Conservation (phyloP, 2,113 vertebrate genomes). For the Ceratotherium simum region DNA sequence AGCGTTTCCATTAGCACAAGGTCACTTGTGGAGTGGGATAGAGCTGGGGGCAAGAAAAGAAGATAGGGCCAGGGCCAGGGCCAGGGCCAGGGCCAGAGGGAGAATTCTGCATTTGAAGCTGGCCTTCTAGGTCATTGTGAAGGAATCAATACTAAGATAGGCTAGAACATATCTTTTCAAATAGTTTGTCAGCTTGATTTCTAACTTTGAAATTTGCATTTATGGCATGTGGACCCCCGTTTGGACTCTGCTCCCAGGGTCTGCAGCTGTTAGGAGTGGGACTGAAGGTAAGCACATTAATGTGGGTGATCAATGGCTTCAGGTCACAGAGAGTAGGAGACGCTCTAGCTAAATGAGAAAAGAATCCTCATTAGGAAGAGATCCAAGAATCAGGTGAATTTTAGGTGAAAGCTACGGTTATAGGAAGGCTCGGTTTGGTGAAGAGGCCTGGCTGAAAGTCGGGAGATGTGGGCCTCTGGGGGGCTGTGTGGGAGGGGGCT, state of each 20-base stretch:
- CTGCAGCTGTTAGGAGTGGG: conserved; percentile 38
- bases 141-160: not conserved
- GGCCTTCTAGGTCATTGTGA: not conserved
- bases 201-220: not conserved
- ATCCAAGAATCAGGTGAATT: not conserved
- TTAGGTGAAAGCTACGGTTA: not conserved
- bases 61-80: not conserved
- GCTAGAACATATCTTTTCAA: not conserved
- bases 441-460: not conserved
- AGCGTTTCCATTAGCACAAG: not conserved
- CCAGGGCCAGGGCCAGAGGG: not conserved
- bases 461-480: not conserved
- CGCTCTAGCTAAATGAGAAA: conserved; percentile 25
- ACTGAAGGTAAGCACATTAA: not conserved
- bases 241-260: not conserved
- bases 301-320: not conserved
- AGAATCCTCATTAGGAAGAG: conserved; percentile 19
- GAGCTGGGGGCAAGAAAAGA: not conserved
- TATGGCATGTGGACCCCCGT: not conserved
- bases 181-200: not conserved
- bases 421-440: not conserved
- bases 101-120: conserved; percentile 1
- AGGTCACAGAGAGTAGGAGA: not conserved
- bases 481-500: not conserved
- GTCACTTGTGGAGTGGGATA: not conserved